Percentiles rank a stretch among this genome's conserved stretches.
These are phyloP conservation scores for Clarias platycephalus DNA, from an alignment of 2,797 vertebrate genomes.

Conservation along the genomic window DNA sequence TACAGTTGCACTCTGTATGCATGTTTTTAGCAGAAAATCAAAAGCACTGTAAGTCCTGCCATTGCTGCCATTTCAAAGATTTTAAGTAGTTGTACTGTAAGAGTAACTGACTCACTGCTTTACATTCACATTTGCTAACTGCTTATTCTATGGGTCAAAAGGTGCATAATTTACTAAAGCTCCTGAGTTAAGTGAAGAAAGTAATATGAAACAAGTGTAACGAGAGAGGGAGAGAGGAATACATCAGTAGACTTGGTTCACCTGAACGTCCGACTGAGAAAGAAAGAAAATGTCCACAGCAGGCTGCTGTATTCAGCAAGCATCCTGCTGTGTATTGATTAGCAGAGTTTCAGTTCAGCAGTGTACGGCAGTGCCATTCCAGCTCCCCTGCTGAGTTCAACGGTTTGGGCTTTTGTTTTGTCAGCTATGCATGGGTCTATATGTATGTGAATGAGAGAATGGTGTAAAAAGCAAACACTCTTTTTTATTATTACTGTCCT, in stretches of 20 bases:
- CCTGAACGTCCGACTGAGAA: constrained; percentile 26
- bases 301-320: constrained; percentile 29
- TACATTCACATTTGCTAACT: constrained; percentile 20
- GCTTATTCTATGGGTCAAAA: constrained; percentile 41
- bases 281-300: constrained; percentile 41
- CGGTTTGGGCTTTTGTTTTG: constrained; percentile 15
- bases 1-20: not conserved
- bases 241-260: constrained; percentile 27
- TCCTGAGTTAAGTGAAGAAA: not conserved
- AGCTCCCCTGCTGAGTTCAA: constrained; percentile 34
- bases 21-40: constrained; percentile 6
- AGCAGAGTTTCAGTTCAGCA: constrained; percentile 35
- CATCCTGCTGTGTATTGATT: constrained; percentile 44
- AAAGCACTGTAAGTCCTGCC: not conserved
- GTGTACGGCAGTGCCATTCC: constrained; percentile 32
- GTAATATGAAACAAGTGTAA: constrained; percentile 14
- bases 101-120: not conserved
- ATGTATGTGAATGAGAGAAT: constrained; percentile 5
- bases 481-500: not conserved
- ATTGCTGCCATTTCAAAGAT: not conserved
- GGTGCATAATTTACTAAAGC: constrained; percentile 23
- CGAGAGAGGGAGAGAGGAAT: not conserved
- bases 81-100: not conserved
- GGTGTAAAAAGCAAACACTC: constrained; percentile 14
- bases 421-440: not conserved